Evolutionary conservation across 2,888 invertebrate genomes (phyloP).

Genomic region (Drosophila dives): DNA sequence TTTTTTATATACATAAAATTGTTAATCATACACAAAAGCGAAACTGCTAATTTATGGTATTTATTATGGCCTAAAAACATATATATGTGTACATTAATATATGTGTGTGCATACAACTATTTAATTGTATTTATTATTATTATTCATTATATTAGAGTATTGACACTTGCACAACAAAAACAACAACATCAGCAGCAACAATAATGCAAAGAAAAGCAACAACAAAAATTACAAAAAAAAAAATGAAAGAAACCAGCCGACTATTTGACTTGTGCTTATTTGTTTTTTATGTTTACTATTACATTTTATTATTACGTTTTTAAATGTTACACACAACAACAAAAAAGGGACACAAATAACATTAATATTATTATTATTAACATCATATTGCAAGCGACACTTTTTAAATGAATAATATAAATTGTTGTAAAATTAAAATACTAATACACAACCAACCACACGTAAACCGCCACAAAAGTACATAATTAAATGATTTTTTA

Average conservation of each 20-base stretch:
- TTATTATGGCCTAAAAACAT: constrained; percentile 68
- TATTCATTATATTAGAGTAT: constrained; percentile 58
- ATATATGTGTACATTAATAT: constrained; percentile 4
- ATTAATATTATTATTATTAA: constrained; percentile 42
- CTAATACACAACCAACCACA: constrained; percentile 23
- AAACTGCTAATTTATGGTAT: constrained; percentile 77
- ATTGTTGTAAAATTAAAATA: constrained; percentile 48
- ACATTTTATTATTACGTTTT: constrained; percentile 65
- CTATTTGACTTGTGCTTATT: constrained; percentile 64
- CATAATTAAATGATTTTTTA: constrained; percentile 70
- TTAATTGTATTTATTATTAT: constrained; percentile 77
- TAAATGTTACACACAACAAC: constrained; percentile 68
- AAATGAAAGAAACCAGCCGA: constrained; percentile 24
- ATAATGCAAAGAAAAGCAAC: constrained; percentile 4
- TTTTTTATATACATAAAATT: constrained; percentile 74
- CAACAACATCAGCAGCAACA: constrained; percentile 23
- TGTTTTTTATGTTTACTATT: constrained; percentile 72
- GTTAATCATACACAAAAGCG: constrained; percentile 55
- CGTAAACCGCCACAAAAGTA: constrained; percentile 54
- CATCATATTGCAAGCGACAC: constrained; percentile 38
- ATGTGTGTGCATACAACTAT: constrained; percentile 48
- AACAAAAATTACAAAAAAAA: background rate
- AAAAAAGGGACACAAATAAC: constrained; percentile 61
- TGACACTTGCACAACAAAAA: constrained; percentile 58
- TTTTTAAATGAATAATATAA: constrained; percentile 33